Base-by-base conservation (phyloP, 1,140 invertebrate species). In the Portunus trituberculatus region DNA sequence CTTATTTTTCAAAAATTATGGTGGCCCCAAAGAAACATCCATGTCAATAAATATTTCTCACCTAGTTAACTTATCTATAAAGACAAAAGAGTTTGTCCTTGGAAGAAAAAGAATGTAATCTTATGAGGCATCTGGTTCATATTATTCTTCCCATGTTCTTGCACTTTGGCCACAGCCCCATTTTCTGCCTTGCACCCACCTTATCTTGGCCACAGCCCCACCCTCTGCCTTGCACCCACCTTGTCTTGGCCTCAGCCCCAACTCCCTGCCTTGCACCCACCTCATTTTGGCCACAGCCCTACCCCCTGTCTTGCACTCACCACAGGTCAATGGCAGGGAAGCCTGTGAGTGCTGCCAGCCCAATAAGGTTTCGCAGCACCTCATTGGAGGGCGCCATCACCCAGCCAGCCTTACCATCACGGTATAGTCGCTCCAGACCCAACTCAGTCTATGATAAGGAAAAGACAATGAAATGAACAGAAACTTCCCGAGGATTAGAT, bases 341-440 rank as follows among this genome's bases (percentile, higher is more conserved):
- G 29, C 94, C 94, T 1, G 67, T 88, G 12, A 95, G 94, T 1
- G 90, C 90, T 14, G 87, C 90, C n/a, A 82, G 29, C 0, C 94
- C 94, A 20, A 95, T 52, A 31, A 92, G 8, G 48, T 91, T 67
- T 4, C 94, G 89, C 12, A 95, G 31, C 3, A 92, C 39, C 67
- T 95, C 94, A 67, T 91, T 95, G 32, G 91, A 88, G 39, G 94
- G 94, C 0, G 94, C 90, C 94, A 95, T 95, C 12, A 95, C 28
- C 90, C 94, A 95, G 20, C 94, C 94, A 39, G 94, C 94, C 82
- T 92, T 95, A 0, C 59, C 89, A 89, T 95, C 94, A 8, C 94
- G 52, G 7, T 83, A 45, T 12, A 95, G 94, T 3, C 94, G 67
- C 76, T 95, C 94, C 59, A 95, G 89, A 6, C 94, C 94, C 20